These are phyloP conservation scores for Digitonthophagus gazella DNA, from an alignment of 2,888 invertebrate species.

Conservation along the genomic window DNA sequence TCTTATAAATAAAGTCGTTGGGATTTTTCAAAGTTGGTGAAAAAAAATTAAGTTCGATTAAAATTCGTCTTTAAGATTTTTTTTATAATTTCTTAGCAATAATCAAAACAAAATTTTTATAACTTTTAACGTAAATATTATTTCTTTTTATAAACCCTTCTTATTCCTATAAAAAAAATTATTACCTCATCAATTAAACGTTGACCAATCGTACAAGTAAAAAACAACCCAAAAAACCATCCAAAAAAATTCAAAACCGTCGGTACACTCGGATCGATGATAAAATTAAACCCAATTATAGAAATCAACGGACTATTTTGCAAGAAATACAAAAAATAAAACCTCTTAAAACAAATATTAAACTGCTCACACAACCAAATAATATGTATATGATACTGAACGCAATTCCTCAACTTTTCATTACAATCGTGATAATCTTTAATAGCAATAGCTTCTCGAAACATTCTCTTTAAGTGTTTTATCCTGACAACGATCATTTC, in stretches of 20 bases:
- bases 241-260: background rate
- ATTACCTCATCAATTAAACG: slow-evolving; percentile 1
- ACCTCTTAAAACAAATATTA: slow-evolving; percentile 3
- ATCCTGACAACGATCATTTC: slow-evolving; percentile 10
- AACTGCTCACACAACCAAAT: background rate
- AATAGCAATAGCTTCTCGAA: background rate
- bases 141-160: background rate
- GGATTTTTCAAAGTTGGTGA: no score
- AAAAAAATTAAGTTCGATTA: no score
- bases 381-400: background rate
- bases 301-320: slow-evolving; percentile 5
- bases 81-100: no score
- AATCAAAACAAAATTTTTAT: background rate
- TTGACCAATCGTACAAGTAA: slow-evolving; percentile 7
- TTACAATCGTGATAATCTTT: background rate
- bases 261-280: background rate
- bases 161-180: no score
- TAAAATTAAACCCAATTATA: slow-evolving; percentile 7
- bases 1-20: no score
- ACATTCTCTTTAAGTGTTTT: slow-evolving; percentile 2
- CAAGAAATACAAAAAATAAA: slow-evolving; percentile 7
- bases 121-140: background rate
- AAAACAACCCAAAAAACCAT: background rate
- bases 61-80: background rate
- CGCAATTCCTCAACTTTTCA: background rate